Conservation (phyloP, 2,797 vertebrate genomes). For the Anguilla megastoma region DNA sequence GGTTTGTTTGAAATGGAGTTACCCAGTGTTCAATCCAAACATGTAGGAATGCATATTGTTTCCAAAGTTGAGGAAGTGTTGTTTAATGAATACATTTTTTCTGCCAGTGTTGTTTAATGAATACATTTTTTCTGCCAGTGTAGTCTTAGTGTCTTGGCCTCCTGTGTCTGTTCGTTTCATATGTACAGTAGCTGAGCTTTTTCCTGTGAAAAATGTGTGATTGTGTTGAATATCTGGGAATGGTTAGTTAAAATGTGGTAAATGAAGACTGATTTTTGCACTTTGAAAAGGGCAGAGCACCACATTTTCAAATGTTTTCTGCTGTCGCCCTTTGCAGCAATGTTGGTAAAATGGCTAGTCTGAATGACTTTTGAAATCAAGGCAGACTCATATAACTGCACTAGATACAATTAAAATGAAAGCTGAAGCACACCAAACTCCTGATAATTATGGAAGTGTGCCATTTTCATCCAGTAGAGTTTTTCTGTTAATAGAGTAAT, state of each 20-base stretch:
- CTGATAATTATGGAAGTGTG: not conserved
- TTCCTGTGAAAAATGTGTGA: slow-evolving; percentile 6
- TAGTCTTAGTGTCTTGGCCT: not conserved
- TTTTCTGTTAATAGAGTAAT: not conserved
- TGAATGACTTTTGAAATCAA: not conserved
- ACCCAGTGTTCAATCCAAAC: too few relatives aligned
- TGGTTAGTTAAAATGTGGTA: not conserved
- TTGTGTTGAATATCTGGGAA: not conserved
- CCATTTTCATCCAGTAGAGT: not conserved
- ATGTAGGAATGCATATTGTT: not conserved
- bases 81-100: not conserved
- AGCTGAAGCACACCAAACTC: not conserved
- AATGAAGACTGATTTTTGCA: not conserved
- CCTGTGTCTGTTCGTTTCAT: not conserved
- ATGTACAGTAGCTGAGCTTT: not conserved
- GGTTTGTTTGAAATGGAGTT: too few relatives aligned
- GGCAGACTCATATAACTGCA: not conserved
- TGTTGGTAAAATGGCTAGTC: not conserved
- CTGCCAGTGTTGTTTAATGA: not conserved
- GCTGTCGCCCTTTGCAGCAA: not conserved
- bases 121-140: not conserved
- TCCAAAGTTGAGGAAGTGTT: not conserved
- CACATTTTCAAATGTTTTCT: not conserved
- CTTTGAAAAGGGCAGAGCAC: not conserved
- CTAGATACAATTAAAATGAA: not conserved